Conservation (phyloP, 2,888 invertebrate species). For the Helleia helle region DNA sequence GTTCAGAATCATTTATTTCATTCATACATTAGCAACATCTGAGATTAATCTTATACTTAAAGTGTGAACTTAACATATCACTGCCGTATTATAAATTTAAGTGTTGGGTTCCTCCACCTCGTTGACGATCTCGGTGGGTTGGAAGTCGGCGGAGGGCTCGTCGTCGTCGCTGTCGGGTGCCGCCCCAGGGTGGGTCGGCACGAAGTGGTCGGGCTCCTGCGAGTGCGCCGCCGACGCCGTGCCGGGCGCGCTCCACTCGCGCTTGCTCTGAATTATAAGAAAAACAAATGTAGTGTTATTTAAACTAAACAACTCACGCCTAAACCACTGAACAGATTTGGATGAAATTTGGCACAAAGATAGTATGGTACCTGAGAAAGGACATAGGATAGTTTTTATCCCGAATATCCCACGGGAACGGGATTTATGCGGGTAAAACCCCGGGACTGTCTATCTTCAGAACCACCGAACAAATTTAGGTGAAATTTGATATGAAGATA, state of each 20-base stretch:
- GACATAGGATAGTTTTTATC: too few relatives aligned
- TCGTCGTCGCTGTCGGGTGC: slow-evolving; percentile 78
- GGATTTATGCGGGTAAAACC: too few relatives aligned
- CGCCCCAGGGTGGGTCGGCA: slow-evolving; percentile 80
- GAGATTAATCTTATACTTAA: too few relatives aligned
- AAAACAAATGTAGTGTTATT: background rate
- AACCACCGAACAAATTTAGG: too few relatives aligned
- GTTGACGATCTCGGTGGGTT: slow-evolving; percentile 66
- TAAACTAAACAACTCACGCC: too few relatives aligned
- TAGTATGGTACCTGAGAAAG: too few relatives aligned
- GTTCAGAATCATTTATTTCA: background rate
- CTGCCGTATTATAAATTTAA: background rate
- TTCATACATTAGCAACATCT: too few relatives aligned
- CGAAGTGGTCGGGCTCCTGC: slow-evolving; percentile 70
- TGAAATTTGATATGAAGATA: too few relatives aligned
- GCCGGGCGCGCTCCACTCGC: slow-evolving; percentile 77
- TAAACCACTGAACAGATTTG: too few relatives aligned
- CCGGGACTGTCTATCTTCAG: too few relatives aligned
- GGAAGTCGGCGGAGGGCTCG: slow-evolving; percentile 32
- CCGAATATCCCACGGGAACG: too few relatives aligned
- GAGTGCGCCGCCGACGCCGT: slow-evolving; percentile 48
- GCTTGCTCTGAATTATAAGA: slow-evolving; percentile 45
- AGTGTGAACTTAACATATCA: background rate
- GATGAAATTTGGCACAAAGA: too few relatives aligned
- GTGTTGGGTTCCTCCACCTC: slow-evolving; percentile 47